phyloP scores from a whole-genome alignment of 1,140 invertebrate genomes.

The Leptinotarsa texana region DNA sequence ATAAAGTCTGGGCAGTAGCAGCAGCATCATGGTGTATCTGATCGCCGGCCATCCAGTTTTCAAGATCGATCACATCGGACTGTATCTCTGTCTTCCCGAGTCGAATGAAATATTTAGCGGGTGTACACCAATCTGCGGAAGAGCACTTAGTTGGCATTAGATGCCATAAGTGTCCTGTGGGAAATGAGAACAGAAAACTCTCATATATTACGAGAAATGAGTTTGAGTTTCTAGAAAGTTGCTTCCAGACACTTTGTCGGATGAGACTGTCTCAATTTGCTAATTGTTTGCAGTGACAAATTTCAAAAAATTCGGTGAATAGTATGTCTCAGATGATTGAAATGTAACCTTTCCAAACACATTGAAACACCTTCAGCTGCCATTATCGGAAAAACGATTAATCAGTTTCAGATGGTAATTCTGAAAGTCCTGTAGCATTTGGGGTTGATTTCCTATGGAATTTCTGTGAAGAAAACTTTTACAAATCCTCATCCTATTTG shows the following conservation, averaged over 20 bases:
- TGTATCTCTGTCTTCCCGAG: slow-evolving; percentile 10
- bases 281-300: not conserved
- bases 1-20: slow-evolving; percentile 32
- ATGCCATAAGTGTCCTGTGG: slow-evolving; percentile 26
- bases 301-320: not conserved
- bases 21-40: slow-evolving; percentile 27
- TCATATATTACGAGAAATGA: slow-evolving; percentile 22
- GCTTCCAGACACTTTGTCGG: not conserved
- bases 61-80: slow-evolving; percentile 31
- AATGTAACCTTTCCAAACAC: not conserved
- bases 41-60: slow-evolving; percentile 33
- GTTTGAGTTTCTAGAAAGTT: slow-evolving; percentile 11
- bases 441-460: too few relatives aligned
- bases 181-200: slow-evolving; percentile 25
- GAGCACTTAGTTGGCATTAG: slow-evolving; percentile 32
- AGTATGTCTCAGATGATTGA: not conserved
- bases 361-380: too few relatives aligned
- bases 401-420: too few relatives aligned
- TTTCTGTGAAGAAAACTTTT: too few relatives aligned
- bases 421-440: too few relatives aligned
- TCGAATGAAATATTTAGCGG: slow-evolving; percentile 33
- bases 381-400: too few relatives aligned
- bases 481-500: too few relatives aligned
- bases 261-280: not conserved
- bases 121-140: slow-evolving; percentile 30